Percentiles rank a stretch among this genome's conserved stretches.
phyloP scores from a whole-genome alignment of 2,113 vertebrate genomes.

The Lagopus muta region DNA sequence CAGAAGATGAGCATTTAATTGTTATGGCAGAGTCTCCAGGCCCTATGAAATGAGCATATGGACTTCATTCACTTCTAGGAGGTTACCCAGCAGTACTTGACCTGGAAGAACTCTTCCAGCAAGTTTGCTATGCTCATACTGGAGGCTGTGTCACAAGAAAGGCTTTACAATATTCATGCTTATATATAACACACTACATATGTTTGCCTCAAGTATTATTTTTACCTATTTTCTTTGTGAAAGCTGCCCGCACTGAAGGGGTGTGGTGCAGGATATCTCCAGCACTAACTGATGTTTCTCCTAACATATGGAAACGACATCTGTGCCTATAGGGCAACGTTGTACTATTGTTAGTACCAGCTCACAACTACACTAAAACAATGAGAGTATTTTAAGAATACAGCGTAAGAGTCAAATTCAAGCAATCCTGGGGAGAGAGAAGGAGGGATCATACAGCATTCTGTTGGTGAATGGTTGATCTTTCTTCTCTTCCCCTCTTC shows the following conservation, averaged over 20 bases:
- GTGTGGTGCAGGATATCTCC: background rate
- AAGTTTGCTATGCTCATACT: background rate
- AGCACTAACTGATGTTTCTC: background rate
- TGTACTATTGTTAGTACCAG: background rate
- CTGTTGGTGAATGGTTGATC: background rate
- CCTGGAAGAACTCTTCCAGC: background rate
- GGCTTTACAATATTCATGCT: background rate
- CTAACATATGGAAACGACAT: constrained; percentile 12
- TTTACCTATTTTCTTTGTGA: background rate
- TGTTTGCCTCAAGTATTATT: background rate
- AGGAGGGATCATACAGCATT: background rate
- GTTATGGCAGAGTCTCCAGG: background rate
- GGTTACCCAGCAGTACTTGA: background rate
- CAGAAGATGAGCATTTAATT: background rate
- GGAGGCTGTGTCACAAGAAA: background rate
- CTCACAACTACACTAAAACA: background rate
- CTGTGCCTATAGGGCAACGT: background rate
- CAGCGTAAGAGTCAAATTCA: background rate
- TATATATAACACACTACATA: background rate
- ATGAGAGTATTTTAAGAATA: background rate
- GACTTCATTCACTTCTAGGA: background rate
- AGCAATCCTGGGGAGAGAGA: background rate
- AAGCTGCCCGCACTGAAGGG: background rate
- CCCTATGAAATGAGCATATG: background rate
- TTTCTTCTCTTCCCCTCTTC: background rate